Percentiles rank a stretch among this genome's conserved stretches.
phyloP scores from a whole-genome alignment of 2,113 vertebrate genomes.

The Fregetta grallaria region DNA sequence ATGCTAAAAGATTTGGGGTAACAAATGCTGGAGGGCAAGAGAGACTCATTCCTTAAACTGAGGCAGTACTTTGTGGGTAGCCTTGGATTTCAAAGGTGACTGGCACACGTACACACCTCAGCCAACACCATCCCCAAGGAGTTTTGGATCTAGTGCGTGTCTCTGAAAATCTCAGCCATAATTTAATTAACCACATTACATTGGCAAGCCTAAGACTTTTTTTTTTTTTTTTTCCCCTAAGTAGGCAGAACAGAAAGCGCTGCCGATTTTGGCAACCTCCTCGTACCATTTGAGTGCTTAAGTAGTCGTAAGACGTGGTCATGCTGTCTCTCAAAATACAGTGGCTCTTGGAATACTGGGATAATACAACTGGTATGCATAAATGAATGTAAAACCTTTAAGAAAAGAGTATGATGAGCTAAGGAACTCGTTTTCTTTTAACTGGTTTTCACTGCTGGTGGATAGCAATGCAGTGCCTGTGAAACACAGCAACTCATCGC shows the following conservation, averaged over 20 bases:
- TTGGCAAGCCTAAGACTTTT: accelerated
- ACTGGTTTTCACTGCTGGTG: background rate
- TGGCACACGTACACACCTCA: background rate
- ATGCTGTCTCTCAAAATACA: background rate
- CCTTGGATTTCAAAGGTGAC: background rate
- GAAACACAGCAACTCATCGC: background rate
- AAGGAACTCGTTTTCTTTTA: background rate
- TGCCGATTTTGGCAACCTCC: background rate
- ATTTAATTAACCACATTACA: background rate
- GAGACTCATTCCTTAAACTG: background rate
- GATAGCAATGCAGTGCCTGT: background rate
- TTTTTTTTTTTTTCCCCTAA: background rate
- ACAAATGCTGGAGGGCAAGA: background rate
- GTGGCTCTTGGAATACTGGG: background rate
- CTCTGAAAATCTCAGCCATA: background rate
- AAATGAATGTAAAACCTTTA: background rate
- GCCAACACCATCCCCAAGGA: background rate
- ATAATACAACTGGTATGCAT: accelerated
- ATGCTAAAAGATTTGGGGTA: background rate
- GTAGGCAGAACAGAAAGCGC: background rate
- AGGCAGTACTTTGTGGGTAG: background rate
- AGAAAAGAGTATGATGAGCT: background rate
- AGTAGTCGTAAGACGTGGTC: accelerated
- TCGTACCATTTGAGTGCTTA: background rate
- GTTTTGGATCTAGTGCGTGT: accelerated